Base-by-base conservation (phyloP, 1,140 invertebrate genomes). In the Triops cancriformis region DNA sequence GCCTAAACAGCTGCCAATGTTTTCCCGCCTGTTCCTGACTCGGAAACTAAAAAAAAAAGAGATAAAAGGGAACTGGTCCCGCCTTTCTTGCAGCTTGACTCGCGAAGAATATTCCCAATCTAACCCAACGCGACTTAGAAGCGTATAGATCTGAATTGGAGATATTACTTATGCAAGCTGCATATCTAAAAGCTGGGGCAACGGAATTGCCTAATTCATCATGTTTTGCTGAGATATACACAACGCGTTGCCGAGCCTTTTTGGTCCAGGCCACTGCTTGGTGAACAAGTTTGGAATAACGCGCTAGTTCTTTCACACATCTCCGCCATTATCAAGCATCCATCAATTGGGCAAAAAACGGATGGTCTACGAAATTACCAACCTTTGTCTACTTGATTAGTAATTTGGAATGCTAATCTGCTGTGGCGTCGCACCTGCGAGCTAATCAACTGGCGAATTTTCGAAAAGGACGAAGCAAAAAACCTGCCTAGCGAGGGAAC, bases 241-340 rank as follows among this genome's bases (percentile, higher is more conserved):
- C 0, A 64, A 64, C 51, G 31, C 7, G 31, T 37, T 7, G 31
- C 14, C 51, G 23, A 6, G 18, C 51, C 51, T 14, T 64, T 64
- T 18, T 23, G 51, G 51, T 12, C 6, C 10, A 18, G 18, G 14
- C 23, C 23, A 6, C 10, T 6, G 51, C 23, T 23, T 23, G 6
- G 18, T 64, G 14, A 18, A 64, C 14, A 64, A 64, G 14, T 64
- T n/a, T n/a, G n/a, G n/a, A n/a, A n/a, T 23, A 64, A 18, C 23
- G 18, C 51, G 51, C 6, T 18, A 64, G 10, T 64, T 64, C 51
- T 18, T 64, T 14, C 18, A 5, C 51, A 18, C 14, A n/a, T 64
- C 51, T 64, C 51, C 51, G 51, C 51, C 51, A 64, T 64, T 64
- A 64, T 64, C 51, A 64, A 64, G 23, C 51, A 64, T 64, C 51